These are phyloP conservation scores for Aulostomus chinensis DNA, from an alignment of 2,797 vertebrate genomes.

Conservation along the genomic window DNA sequence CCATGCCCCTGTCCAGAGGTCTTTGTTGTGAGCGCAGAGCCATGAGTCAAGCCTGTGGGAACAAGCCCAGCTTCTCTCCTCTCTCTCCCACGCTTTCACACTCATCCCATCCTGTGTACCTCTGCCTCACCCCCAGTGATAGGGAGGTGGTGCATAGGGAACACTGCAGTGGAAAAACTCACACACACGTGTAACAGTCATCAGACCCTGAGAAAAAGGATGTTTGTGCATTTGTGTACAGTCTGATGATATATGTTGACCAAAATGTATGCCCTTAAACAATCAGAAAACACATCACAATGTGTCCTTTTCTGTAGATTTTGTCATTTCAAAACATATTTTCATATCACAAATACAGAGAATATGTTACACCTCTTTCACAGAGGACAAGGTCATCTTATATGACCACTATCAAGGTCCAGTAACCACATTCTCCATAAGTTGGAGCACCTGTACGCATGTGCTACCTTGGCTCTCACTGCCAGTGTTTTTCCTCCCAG, in stretches of 20 bases:
- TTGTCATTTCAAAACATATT: too few relatives aligned
- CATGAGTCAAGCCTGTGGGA: constrained; percentile 74
- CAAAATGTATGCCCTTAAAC: too few relatives aligned
- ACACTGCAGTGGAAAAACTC: constrained; percentile 59
- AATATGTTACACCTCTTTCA: too few relatives aligned
- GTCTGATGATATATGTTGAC: too few relatives aligned
- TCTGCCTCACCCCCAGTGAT: constrained; percentile 54
- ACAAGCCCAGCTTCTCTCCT: constrained; percentile 61
- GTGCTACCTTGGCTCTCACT: constrained; percentile 20
- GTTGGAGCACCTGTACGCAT: constrained; percentile 5
- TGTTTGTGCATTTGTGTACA: constrained; percentile 22
- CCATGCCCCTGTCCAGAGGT: constrained; percentile 51
- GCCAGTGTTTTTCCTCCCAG: constrained; percentile 51
- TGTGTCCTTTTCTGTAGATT: too few relatives aligned
- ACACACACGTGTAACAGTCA: constrained; percentile 57
- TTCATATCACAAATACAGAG: too few relatives aligned
- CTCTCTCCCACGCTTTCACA: constrained; percentile 73
- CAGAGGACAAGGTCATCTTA: too few relatives aligned
- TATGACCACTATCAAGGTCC: background rate
- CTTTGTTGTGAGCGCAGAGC: constrained; percentile 65
- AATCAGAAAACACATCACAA: too few relatives aligned
- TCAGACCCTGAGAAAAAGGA: constrained; percentile 60
- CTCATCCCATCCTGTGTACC: constrained; percentile 67
- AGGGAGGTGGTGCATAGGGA: constrained; percentile 55
- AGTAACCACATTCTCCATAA: background rate